Conservation (phyloP, 2,113 vertebrate species). For the Ahaetulla prasina region DNA sequence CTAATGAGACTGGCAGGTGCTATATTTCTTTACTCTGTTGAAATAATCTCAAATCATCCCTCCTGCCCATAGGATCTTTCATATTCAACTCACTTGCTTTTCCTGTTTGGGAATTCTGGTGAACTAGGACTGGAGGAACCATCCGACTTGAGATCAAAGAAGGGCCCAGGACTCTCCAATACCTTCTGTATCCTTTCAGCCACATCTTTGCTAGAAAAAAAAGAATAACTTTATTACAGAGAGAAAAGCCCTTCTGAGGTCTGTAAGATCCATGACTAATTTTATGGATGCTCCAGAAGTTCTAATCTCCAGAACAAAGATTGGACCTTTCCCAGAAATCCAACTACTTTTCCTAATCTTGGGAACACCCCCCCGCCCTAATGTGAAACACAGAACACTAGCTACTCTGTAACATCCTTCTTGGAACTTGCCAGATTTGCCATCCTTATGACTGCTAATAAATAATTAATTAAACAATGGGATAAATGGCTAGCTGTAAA, state of each 20-base stretch:
- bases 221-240: conserved; percentile 1
- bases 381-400: background rate
- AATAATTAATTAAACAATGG: background rate
- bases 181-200: conserved; percentile 59
- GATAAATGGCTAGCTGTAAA: background rate
- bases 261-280: background rate
- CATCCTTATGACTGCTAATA: background rate
- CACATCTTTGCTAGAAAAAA: conserved; percentile 37
- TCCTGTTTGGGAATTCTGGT: conserved; percentile 62
- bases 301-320: background rate
- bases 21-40: background rate
- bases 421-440: background rate
- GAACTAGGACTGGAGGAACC: conserved; percentile 65
- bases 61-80: background rate
- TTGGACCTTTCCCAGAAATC: background rate
- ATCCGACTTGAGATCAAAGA: conserved; percentile 63
- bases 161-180: conserved; percentile 54
- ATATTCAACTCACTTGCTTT: conserved; percentile 62
- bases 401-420: background rate
- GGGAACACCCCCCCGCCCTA: background rate
- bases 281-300: background rate
- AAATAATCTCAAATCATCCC: conserved; percentile 4
- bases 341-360: background rate
- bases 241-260: background rate
- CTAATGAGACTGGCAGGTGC: background rate